Evolutionary conservation across 2,113 vertebrate genomes (phyloP).

Genomic region (Psephotus haematonotus): DNA sequence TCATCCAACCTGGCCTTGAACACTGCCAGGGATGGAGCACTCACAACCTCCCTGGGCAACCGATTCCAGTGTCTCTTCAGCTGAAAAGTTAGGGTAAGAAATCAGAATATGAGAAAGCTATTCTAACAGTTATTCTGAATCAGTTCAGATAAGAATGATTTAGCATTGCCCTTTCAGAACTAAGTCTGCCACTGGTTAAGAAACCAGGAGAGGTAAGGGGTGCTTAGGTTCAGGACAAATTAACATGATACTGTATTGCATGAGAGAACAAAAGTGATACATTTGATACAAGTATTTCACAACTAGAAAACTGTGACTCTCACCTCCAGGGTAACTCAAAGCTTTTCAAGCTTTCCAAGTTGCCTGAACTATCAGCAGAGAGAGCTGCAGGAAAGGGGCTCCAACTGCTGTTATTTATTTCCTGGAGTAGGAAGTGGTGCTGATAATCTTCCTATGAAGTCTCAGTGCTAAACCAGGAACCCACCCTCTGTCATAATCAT

Average conservation of each 20-base stretch:
- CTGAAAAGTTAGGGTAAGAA: not conserved
- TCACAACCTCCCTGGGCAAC: no score
- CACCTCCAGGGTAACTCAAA: not conserved
- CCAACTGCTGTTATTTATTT: not conserved
- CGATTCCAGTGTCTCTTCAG: not conserved
- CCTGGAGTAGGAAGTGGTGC: not conserved
- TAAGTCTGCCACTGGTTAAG: not conserved
- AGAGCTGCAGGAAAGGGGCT: not conserved
- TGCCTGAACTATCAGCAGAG: not conserved
- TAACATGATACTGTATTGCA: accelerated
- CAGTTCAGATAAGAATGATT: not conserved
- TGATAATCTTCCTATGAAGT: not conserved
- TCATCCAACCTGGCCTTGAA: no score
- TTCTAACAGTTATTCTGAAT: not conserved
- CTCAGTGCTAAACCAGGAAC: not conserved
- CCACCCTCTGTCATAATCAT: not conserved
- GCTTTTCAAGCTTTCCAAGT: not conserved
- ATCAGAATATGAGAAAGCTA: not conserved
- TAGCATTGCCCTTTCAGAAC: not conserved
- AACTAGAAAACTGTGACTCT: not conserved
- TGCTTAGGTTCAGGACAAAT: not conserved
- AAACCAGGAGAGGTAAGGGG: not conserved
- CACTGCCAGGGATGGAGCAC: no score
- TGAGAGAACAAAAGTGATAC: not conserved
- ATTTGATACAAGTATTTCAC: not conserved